Evolutionary conservation across 2,888 invertebrate genomes (phyloP).

Genomic region (Drosophila yooni): DNA sequence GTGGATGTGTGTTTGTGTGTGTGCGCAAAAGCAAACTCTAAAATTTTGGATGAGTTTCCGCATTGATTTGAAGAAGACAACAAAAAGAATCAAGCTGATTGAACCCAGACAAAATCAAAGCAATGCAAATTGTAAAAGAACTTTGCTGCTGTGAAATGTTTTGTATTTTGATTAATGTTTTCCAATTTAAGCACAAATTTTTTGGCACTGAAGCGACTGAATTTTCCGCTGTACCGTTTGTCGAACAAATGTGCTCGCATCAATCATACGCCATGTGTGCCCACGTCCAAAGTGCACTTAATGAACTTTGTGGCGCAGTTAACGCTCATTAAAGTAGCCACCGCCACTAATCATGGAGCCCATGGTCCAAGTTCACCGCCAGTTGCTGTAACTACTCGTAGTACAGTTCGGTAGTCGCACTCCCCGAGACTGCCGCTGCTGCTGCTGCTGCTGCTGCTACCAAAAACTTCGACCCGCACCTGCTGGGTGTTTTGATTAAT

Average conservation of each 20-base stretch:
- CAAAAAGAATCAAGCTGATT: constrained; percentile 25
- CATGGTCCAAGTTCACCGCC: constrained; percentile 34
- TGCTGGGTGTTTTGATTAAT: constrained; percentile 78
- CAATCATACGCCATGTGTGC: constrained; percentile 70
- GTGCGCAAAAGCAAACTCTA: constrained; percentile 22
- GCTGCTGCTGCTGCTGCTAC: constrained; percentile 47
- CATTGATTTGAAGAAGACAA: constrained; percentile 51
- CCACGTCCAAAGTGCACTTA: constrained; percentile 64
- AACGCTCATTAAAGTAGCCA: constrained; percentile 79
- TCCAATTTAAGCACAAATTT: constrained; percentile 68
- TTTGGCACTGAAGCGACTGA: constrained; percentile 64
- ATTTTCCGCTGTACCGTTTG: constrained; percentile 58
- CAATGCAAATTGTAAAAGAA: constrained; percentile 60
- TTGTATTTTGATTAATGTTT: constrained; percentile 69
- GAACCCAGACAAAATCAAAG: constrained; percentile 44
- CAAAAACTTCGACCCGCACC: constrained; percentile 70
- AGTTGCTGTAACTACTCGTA: constrained; percentile 43
- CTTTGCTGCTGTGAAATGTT: constrained; percentile 39
- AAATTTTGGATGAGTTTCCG: constrained; percentile 66
- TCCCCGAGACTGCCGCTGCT: constrained; percentile 24
- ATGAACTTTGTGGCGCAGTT: constrained; percentile 78
- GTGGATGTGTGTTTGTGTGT: constrained; percentile 17
- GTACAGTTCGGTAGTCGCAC: constrained; percentile 75
- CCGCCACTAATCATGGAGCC: constrained; percentile 71
- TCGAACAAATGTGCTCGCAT: constrained; percentile 61